Conservation (phyloP, 2,888 invertebrate genomes). For the Anticlea derivata region DNA sequence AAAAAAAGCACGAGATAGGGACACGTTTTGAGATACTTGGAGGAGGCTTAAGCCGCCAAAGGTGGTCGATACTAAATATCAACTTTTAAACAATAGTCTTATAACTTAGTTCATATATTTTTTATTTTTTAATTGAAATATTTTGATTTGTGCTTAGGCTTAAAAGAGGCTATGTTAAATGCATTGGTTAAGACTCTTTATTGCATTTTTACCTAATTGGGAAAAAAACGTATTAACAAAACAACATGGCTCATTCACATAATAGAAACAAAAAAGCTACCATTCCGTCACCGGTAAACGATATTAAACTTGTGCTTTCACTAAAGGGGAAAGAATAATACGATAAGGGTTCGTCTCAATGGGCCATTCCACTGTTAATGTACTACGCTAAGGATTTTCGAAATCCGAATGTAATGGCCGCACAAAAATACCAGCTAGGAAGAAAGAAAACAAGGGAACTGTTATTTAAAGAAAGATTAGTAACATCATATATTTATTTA, state of each 20-base stretch:
- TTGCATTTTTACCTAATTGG: too few species aligned
- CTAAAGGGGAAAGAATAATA: slow-evolving; percentile 53
- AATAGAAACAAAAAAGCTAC: slow-evolving; percentile 23
- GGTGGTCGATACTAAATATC: too few species aligned
- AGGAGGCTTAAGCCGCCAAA: too few species aligned
- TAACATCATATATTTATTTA: neutral
- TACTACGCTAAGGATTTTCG: slow-evolving; percentile 47
- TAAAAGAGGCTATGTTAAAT: too few species aligned
- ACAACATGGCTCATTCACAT: neutral
- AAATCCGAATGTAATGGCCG: slow-evolving; percentile 46
- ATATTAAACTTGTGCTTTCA: slow-evolving; percentile 40
- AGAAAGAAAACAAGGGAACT: slow-evolving; percentile 22
- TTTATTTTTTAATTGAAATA: too few species aligned
- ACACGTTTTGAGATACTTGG: too few species aligned
- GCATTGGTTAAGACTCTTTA: too few species aligned
- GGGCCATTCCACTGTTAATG: slow-evolving; percentile 52
- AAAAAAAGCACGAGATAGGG: too few species aligned
- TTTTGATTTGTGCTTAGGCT: too few species aligned
- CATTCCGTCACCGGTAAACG: slow-evolving; percentile 30
- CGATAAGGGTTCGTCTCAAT: slow-evolving; percentile 57
- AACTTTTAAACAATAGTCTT: too few species aligned
- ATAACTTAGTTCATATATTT: too few species aligned
- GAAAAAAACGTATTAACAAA: too few species aligned
- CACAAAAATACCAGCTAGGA: slow-evolving; percentile 34
- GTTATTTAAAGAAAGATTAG: slow-evolving; percentile 3